Conservation (phyloP, 1,140 invertebrate species). For the Aradophagus sp. region DNA sequence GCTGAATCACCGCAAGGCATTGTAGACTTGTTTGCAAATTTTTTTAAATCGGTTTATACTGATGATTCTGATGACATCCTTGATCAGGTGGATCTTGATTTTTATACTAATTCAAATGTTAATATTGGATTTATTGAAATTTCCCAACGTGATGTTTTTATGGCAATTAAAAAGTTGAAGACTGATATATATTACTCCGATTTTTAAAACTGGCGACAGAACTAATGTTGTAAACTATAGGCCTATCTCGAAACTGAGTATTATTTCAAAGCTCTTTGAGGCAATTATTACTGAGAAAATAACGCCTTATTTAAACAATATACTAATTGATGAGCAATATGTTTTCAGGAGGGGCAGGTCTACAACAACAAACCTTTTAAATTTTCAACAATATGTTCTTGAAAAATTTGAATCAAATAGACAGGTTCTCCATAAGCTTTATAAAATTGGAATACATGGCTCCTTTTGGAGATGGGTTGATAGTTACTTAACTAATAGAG, state of each 20-base stretch:
- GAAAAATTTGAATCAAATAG: slow-evolving; percentile 1
- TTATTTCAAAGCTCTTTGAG: not conserved
- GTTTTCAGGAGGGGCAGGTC: not conserved
- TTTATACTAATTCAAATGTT: too few relatives aligned
- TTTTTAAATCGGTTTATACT: slow-evolving; percentile 5
- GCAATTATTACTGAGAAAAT: not conserved
- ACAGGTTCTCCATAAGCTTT: too few relatives aligned
- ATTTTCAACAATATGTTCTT: not conserved
- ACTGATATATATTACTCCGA: not conserved
- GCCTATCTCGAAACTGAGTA: not conserved
- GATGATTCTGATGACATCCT: not conserved
- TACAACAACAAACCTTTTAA: not conserved
- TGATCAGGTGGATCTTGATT: not conserved
- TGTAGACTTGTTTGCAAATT: slow-evolving; percentile 7
- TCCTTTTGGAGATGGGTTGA: not conserved
- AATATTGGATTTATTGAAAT: too few relatives aligned
- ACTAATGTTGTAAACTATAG: not conserved
- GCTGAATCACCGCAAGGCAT: not conserved
- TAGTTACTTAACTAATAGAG: not conserved
- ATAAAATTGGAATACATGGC: not conserved
- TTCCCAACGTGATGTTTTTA: not conserved
- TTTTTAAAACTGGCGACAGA: not conserved
- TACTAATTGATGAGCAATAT: not conserved
- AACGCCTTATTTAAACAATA: not conserved
- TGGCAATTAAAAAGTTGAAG: not conserved